A percentile compares a stretch with the other conserved stretches of the same genome.
Evolutionary conservation across 2,888 invertebrate genomes (phyloP).

Genomic region (Gnatocerus cornutus): DNA sequence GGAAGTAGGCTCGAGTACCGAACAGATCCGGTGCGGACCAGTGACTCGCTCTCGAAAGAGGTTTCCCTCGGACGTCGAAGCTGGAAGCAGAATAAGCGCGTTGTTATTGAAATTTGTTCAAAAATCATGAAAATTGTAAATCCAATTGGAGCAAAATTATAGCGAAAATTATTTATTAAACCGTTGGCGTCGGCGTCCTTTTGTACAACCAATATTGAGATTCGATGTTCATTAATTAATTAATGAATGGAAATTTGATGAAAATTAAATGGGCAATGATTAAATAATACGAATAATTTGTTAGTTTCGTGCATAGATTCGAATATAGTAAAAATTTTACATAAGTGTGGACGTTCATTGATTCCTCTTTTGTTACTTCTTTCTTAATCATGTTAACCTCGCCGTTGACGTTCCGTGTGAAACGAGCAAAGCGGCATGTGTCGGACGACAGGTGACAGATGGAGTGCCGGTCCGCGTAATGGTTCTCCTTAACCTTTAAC

Average conservation of each 20-base stretch:
- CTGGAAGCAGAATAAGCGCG: slow-evolving; percentile 72
- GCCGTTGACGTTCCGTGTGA: slow-evolving; percentile 7
- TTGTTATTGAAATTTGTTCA: background rate
- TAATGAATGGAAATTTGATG: no score
- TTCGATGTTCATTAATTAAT: no score
- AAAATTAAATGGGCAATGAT: no score
- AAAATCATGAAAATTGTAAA: background rate
- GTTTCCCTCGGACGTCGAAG: slow-evolving; percentile 90
- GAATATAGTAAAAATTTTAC: no score
- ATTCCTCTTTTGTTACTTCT: background rate
- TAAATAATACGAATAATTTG: no score
- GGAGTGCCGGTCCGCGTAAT: slow-evolving; percentile 55
- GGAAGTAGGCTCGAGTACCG: slow-evolving; percentile 89
- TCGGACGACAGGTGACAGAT: slow-evolving; percentile 62
- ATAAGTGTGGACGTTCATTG: no score
- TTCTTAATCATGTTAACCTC: slow-evolving; percentile 27
- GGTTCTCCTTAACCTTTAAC: slow-evolving; percentile 54
- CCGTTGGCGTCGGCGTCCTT: background rate
- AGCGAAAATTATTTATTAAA: background rate
- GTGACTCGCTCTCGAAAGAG: slow-evolving; percentile 85
- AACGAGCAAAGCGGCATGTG: slow-evolving; percentile 53
- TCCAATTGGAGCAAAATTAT: background rate
- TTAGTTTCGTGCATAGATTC: no score
- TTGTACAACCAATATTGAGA: background rate
- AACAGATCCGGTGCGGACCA: slow-evolving; percentile 91